phyloP scores from a whole-genome alignment of 1,140 invertebrate genomes.

The Apocrypta bakeri region DNA sequence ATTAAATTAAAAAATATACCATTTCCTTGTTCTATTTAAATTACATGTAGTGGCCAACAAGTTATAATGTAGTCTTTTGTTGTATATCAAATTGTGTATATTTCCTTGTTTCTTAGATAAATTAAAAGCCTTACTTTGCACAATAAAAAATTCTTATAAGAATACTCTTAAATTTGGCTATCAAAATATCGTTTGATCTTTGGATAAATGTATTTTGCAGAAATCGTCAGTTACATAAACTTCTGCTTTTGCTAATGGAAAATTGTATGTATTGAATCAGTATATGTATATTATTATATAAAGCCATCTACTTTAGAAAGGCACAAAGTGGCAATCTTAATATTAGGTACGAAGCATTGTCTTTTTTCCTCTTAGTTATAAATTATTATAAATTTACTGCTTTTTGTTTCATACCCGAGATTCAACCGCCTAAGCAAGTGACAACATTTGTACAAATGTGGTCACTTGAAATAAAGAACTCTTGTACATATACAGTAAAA shows the following conservation, averaged over 20 bases:
- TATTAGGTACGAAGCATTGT: conserved; percentile 48
- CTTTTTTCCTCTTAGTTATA: conserved; percentile 23
- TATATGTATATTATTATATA: conserved; percentile 39
- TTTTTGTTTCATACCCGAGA: conserved; percentile 4
- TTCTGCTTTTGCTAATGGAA: conserved; percentile 38
- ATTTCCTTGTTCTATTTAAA: conserved; percentile 43
- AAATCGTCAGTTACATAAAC: conserved; percentile 37
- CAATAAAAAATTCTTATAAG: conserved; percentile 43
- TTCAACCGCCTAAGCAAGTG: conserved; percentile 26
- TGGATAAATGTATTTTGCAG: conserved; percentile 44
- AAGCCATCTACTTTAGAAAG: conserved; percentile 54
- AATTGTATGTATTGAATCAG: conserved; percentile 38
- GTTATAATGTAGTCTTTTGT: conserved; percentile 38
- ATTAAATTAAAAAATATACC: conserved; percentile 48
- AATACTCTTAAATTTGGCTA: conserved; percentile 51
- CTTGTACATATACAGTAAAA: conserved; percentile 51
- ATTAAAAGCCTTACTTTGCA: conserved; percentile 37
- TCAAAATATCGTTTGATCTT: conserved; percentile 52
- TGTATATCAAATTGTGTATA: conserved; percentile 39
- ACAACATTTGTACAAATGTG: conserved; percentile 33
- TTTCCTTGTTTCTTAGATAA: conserved; percentile 32
- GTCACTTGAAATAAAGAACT: conserved; percentile 54
- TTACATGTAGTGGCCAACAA: conserved; percentile 41
- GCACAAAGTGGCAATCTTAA: conserved; percentile 59
- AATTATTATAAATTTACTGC: conserved; percentile 41